Evolutionary conservation across 2,888 invertebrate genomes (phyloP).

Genomic region (Lasioglossum zephyrum): DNA sequence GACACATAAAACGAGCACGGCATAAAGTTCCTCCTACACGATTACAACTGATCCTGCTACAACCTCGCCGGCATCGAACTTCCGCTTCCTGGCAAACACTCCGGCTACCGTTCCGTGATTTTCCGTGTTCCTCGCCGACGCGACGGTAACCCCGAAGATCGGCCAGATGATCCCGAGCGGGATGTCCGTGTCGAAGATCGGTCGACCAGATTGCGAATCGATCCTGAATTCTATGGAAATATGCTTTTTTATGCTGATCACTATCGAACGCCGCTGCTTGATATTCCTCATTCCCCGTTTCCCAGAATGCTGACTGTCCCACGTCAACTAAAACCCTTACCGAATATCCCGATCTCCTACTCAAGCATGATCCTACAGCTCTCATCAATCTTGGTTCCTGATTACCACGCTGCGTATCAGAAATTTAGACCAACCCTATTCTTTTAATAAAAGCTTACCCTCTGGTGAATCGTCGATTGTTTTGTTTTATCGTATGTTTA

Average conservation of each 20-base stretch:
- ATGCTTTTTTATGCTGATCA: constrained; percentile 51
- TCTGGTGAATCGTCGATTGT: too few species aligned
- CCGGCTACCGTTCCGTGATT: constrained; percentile 42
- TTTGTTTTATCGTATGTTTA: too few species aligned
- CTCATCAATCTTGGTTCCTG: neutral
- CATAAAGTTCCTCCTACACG: constrained; percentile 56
- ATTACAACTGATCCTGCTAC: constrained; percentile 40
- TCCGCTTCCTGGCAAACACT: constrained; percentile 59
- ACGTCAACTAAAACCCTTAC: neutral
- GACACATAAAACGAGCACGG: constrained; percentile 50
- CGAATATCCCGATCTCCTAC: neutral
- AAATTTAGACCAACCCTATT: too few species aligned
- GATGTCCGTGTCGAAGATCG: constrained; percentile 51
- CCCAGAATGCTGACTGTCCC: neutral
- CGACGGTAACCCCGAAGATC: constrained; percentile 18
- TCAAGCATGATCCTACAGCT: neutral
- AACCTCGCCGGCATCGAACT: constrained; percentile 37
- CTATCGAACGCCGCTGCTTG: constrained; percentile 35
- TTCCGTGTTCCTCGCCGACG: constrained; percentile 22
- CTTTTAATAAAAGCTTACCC: too few species aligned
- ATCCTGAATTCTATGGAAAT: constrained; percentile 61
- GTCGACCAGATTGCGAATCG: constrained; percentile 50
- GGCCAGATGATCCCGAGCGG: constrained; percentile 43
- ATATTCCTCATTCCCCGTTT: constrained; percentile 36
- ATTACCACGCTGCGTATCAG: too few species aligned